Conservation (phyloP, 2,797 vertebrate species). For the Vespertilio murinus region DNA sequence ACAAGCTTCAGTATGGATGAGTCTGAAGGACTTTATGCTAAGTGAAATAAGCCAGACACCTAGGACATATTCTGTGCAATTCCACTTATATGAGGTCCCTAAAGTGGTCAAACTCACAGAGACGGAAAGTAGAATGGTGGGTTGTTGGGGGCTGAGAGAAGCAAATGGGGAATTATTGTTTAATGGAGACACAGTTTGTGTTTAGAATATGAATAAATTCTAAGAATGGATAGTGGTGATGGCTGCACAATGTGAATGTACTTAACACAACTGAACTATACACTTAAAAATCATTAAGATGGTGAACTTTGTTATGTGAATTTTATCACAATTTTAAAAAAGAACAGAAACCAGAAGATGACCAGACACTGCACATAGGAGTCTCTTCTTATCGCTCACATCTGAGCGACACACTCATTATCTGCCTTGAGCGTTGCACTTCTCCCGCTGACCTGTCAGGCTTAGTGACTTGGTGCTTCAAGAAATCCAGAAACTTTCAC, state of each 20-base stretch:
- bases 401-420: rapidly evolving
- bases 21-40: not conserved
- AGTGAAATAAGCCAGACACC: not conserved
- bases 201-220: not conserved
- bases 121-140: not conserved
- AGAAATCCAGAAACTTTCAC: not conserved
- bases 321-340: not conserved
- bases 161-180: not conserved
- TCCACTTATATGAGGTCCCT: not conserved
- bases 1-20: not conserved
- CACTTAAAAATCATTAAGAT: not conserved
- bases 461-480: not conserved
- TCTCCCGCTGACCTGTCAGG: not conserved
- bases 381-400: not conserved
- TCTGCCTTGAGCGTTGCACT: rapidly evolving
- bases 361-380: not conserved
- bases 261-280: not conserved
- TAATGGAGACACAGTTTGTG: not conserved
- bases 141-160: no score
- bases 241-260: not conserved
- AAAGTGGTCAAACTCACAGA: not conserved
- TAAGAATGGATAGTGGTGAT: not conserved
- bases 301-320: not conserved
- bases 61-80: not conserved
- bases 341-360: not conserved